Percentiles rank a stretch among this genome's conserved stretches.
Evolutionary conservation across 1,140 invertebrate genomes (phyloP).

Genomic region (Coelopa frigida): DNA sequence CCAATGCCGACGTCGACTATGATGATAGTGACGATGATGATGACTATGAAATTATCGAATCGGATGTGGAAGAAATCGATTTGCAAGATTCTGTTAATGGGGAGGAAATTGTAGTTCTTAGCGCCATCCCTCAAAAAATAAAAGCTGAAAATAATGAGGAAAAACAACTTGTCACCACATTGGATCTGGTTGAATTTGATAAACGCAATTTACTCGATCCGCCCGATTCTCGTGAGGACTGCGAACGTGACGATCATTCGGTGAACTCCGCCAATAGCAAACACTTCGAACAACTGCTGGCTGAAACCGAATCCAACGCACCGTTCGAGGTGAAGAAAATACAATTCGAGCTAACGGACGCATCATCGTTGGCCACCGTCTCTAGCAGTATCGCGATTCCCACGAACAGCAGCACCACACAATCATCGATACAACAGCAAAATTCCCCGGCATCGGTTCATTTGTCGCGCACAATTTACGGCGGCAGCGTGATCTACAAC

Average conservation of each 20-base stretch:
- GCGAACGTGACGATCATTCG: neutral
- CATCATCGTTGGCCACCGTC: neutral
- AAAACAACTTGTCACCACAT: conserved; percentile 1
- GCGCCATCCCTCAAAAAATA: too few species aligned
- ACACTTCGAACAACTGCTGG: conserved; percentile 22
- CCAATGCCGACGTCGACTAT: neutral
- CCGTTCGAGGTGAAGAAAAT: conserved; percentile 18
- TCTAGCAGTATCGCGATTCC: neutral
- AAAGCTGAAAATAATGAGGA: neutral
- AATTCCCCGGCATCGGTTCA: neutral
- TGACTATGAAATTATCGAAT: neutral
- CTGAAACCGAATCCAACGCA: conserved; percentile 23
- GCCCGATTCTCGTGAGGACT: neutral
- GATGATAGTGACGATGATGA: neutral
- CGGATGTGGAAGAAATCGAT: neutral
- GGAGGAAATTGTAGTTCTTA: too few species aligned
- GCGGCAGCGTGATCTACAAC: conserved; percentile 9
- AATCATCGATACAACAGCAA: neutral
- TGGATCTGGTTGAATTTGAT: conserved; percentile 7
- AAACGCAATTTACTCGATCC: neutral
- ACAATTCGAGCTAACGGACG: conserved; percentile 1
- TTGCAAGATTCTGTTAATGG: too few species aligned
- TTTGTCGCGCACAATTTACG: conserved; percentile 11
- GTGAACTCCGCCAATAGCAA: conserved; percentile 2
- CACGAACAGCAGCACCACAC: conserved; percentile 1